Conservation (phyloP, 2,113 vertebrate genomes). For the Pedionomus torquatus region DNA sequence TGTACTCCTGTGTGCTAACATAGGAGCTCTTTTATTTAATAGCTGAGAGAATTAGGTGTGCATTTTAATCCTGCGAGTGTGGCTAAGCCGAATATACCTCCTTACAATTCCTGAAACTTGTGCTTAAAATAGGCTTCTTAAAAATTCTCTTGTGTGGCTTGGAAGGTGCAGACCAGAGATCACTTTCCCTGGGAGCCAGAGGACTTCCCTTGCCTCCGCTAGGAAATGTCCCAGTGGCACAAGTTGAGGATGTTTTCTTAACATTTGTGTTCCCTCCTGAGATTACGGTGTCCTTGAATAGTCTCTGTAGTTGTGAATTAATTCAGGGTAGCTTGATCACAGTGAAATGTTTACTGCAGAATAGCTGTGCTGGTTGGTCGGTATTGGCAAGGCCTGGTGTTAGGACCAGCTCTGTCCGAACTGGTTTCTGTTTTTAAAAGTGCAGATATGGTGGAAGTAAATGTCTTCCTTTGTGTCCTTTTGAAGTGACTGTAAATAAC, state of each 20-base stretch:
- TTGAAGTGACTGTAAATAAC: constrained; percentile 64
- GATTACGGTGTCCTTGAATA: background rate
- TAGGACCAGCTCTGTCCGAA: constrained; percentile 1
- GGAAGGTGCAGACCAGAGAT: background rate
- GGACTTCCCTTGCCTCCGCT: background rate
- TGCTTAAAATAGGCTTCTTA: constrained; percentile 23
- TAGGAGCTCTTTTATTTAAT: background rate
- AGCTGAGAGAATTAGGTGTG: background rate
- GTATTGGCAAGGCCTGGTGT: background rate
- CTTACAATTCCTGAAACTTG: background rate
- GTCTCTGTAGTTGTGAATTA: background rate
- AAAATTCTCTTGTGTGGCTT: background rate
- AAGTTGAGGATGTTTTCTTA: background rate
- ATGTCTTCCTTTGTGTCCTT: constrained; percentile 48
- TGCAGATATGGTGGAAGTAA: constrained; percentile 38
- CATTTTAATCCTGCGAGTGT: background rate
- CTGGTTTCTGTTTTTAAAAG: constrained; percentile 5
- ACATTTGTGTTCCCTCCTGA: background rate
- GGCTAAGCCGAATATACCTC: background rate
- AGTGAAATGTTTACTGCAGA: background rate
- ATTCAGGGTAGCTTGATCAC: background rate
- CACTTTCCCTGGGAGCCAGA: background rate
- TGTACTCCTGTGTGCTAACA: background rate
- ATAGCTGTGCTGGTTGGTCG: background rate
- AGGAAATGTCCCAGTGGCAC: background rate